Evolutionary conservation across 2,797 vertebrate genomes (phyloP).

Genomic region (Graptemys geographica): DNA sequence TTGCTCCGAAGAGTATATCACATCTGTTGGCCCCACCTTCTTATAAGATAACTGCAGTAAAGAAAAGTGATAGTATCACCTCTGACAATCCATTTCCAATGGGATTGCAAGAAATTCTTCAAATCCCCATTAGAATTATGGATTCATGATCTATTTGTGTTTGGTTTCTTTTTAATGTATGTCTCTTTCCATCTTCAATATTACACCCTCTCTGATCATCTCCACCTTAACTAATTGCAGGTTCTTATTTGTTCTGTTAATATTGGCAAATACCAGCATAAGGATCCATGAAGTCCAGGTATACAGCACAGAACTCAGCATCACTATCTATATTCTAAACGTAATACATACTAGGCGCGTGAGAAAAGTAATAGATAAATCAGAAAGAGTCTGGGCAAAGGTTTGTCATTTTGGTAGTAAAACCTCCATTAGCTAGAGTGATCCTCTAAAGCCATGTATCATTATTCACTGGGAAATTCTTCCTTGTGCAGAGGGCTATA

Average conservation of each 20-base stretch:
- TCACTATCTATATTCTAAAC: background rate
- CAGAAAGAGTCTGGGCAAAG: background rate
- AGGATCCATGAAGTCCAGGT: background rate
- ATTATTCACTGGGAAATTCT: background rate
- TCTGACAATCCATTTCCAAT: background rate
- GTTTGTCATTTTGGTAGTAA: background rate
- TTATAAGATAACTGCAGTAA: background rate
- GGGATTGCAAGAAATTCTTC: background rate
- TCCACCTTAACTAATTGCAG: background rate
- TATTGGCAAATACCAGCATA: too few relatives aligned
- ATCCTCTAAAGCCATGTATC: background rate
- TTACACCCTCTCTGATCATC: background rate
- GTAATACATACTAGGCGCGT: background rate
- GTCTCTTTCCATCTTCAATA: background rate
- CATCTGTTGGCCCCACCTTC: background rate
- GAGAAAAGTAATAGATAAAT: background rate
- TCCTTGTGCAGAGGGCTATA: background rate
- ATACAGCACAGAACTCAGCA: background rate
- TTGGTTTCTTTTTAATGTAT: background rate
- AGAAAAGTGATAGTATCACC: background rate
- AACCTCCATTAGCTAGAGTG: rapidly evolving
- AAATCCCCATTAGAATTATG: background rate
- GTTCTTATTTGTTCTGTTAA: background rate
- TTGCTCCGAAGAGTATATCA: background rate
- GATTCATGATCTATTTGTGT: background rate